Evolutionary conservation across 2,113 vertebrate genomes (phyloP).

Genomic region (Ciconia boyciana): DNA sequence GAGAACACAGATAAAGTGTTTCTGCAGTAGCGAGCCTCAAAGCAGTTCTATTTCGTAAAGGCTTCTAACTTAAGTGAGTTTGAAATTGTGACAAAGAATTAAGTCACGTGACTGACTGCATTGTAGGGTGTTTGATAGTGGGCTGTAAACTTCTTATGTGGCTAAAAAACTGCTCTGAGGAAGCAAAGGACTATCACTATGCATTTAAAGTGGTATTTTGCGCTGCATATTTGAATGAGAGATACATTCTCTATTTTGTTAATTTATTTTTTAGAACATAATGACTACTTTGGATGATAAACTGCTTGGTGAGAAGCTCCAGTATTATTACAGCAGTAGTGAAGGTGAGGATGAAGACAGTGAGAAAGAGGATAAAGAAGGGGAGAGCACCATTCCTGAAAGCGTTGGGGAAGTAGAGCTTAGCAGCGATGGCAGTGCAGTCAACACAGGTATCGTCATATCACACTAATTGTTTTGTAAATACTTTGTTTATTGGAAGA

Average conservation of each 20-base stretch:
- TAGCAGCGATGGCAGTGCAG: constrained; percentile 82
- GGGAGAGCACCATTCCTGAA: constrained; percentile 72
- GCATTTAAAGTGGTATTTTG: accelerated
- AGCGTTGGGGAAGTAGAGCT: constrained; percentile 75
- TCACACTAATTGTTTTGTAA: not conserved
- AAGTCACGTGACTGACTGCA: not conserved
- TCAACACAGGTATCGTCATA: constrained; percentile 85
- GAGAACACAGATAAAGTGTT: not conserved
- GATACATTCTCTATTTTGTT: not conserved
- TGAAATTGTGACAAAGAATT: not conserved
- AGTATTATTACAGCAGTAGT: constrained; percentile 98
- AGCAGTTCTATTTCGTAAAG: not conserved
- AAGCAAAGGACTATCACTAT: accelerated
- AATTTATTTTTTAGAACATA: constrained; percentile 6
- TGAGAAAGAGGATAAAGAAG: constrained; percentile 82
- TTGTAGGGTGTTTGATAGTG: not conserved
- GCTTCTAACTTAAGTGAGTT: not conserved
- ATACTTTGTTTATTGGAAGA: not conserved
- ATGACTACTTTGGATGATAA: constrained; percentile 97
- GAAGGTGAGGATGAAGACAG: constrained; percentile 96
- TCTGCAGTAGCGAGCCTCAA: not conserved
- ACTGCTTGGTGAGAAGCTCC: constrained; percentile 93
- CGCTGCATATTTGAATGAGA: not conserved
- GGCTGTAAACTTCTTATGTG: not conserved
- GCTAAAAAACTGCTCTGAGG: not conserved